A percentile compares a stretch with the other conserved stretches of the same genome.
phyloP scores from a whole-genome alignment of 2,113 vertebrate genomes.

The Vulpes ferrilata region DNA sequence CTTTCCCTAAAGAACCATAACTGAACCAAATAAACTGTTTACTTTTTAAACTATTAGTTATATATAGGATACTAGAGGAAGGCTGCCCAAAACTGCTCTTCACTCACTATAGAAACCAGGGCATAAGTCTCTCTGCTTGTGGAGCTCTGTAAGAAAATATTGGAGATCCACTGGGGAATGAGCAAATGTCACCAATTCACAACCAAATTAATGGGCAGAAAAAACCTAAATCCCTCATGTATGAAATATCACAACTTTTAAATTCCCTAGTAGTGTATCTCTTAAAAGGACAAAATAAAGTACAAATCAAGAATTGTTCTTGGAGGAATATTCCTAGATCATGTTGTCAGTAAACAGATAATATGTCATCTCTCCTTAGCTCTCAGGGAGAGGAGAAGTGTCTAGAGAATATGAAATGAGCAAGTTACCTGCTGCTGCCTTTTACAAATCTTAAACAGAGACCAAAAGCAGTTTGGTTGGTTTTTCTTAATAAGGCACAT shows the following conservation, averaged over 20 bases:
- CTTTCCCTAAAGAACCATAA: constrained; percentile 38
- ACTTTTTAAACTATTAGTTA: constrained; percentile 5
- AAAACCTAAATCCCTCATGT: constrained; percentile 31
- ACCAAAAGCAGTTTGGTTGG: constrained; percentile 28
- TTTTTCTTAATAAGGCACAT: constrained; percentile 54
- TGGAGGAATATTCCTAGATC: constrained; percentile 63
- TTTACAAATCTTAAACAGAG: constrained; percentile 52
- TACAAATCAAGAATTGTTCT: constrained; percentile 74
- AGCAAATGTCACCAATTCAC: constrained; percentile 46
- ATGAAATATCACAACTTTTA: constrained; percentile 60
- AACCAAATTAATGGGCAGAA: constrained; percentile 55
- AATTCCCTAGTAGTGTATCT: constrained; percentile 52
- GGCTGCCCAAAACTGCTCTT: not conserved
- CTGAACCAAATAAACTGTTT: not conserved
- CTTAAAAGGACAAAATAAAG: constrained; percentile 70
- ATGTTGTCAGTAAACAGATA: constrained; percentile 69
- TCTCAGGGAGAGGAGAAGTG: constrained; percentile 7
- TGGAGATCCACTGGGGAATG: not conserved
- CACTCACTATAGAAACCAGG: not conserved
- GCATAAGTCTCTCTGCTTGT: not conserved
- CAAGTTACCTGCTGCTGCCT: constrained; percentile 40
- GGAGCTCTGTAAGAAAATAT: not conserved
- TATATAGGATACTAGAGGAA: not conserved
- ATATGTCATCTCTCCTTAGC: constrained; percentile 66
- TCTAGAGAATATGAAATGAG: constrained; percentile 61